Evolutionary conservation across 2,888 invertebrate species (phyloP).

Genomic region (Dorcus parallelipipedus): DNA sequence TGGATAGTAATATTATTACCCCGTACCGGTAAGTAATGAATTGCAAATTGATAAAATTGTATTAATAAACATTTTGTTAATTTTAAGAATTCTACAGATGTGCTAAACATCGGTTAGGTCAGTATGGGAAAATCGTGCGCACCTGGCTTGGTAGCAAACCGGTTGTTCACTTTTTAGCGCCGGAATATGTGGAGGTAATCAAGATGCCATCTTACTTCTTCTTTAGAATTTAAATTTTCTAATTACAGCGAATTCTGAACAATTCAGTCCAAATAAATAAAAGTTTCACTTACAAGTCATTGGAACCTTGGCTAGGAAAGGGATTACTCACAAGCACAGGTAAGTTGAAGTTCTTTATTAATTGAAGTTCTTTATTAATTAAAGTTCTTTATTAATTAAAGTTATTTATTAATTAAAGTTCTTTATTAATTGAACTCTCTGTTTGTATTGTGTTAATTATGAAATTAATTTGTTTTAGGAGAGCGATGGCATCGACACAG

Average conservation of each 20-base stretch:
- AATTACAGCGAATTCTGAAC: constrained; percentile 1
- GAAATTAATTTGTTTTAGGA: constrained; percentile 11
- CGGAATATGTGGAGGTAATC: constrained; percentile 32
- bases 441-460: no score
- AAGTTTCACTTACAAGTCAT: neutral
- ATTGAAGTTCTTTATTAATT: no score
- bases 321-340: constrained; percentile 10
- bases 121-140: constrained; percentile 26
- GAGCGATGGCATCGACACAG: constrained; percentile 33
- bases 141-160: constrained; percentile 30
- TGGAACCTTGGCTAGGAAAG: constrained; percentile 10
- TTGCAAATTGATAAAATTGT: no score
- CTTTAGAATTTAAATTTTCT: neutral
- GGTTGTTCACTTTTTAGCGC: constrained; percentile 29
- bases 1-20: neutral
- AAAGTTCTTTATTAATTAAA: no score
- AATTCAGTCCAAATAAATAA: constrained; percentile 7
- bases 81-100: neutral
- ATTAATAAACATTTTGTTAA: neutral
- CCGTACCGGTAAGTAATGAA: neutral
- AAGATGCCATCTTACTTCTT: neutral
- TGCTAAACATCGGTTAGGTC: neutral
- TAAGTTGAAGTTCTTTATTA: neutral
- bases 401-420: no score
- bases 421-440: no score